Percentiles rank a stretch among this genome's conserved stretches.
Evolutionary conservation across 1,140 invertebrate species (phyloP).

Genomic region (Drosophila kepulauana): DNA sequence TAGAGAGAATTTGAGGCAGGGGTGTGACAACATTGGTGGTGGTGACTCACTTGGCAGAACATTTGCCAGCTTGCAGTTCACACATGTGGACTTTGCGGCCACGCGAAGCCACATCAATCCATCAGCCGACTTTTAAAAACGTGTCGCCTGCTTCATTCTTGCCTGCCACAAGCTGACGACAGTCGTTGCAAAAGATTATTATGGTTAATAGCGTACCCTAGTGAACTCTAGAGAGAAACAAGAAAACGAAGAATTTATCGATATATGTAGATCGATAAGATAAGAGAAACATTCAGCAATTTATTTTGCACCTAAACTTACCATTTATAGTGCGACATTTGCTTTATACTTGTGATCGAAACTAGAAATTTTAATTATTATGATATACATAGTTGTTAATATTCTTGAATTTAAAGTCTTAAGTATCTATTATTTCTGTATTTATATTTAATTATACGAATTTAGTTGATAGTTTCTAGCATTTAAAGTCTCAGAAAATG

Average conservation of each 20-base stretch:
- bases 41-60: conserved; percentile 50
- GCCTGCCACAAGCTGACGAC: conserved; percentile 10
- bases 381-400: too few relatives aligned
- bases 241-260: neutral
- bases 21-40: conserved; percentile 35
- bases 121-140: conserved; percentile 48
- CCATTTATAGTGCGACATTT: neutral
- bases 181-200: neutral
- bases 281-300: neutral
- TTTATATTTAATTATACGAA: too few relatives aligned
- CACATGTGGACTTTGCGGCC: conserved; percentile 39
- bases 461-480: too few relatives aligned
- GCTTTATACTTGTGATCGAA: neutral
- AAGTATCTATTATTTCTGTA: too few relatives aligned
- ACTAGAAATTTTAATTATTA: too few relatives aligned
- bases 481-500: too few relatives aligned
- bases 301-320: neutral
- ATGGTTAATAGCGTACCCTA: conserved; percentile 16
- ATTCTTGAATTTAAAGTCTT: too few relatives aligned
- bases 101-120: conserved; percentile 70
- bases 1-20: neutral
- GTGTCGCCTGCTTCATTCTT: conserved; percentile 34
- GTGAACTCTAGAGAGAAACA: neutral
- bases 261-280: conserved; percentile 8
- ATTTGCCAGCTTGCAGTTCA: conserved; percentile 35